phyloP scores from a whole-genome alignment of 2,113 vertebrate genomes.

The Cichladusa arquata region DNA sequence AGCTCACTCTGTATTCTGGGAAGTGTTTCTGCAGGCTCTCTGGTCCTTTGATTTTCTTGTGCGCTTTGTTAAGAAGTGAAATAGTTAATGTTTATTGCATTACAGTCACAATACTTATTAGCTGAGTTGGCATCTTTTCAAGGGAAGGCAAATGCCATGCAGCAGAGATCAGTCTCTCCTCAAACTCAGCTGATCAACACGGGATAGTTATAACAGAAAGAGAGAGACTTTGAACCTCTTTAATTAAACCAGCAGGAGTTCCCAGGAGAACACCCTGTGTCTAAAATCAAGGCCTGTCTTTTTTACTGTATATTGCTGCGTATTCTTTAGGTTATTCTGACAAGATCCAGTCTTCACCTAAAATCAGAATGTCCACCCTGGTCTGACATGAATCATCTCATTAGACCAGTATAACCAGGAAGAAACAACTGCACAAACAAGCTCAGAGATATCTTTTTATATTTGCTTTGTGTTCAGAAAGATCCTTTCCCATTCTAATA shows the following conservation, averaged over 20 bases:
- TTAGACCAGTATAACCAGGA: background rate
- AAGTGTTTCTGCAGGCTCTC: background rate
- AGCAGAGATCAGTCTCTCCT: background rate
- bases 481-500: background rate
- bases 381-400: background rate
- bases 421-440: background rate
- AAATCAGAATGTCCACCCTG: background rate
- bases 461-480: background rate
- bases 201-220: background rate
- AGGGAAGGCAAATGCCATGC: background rate
- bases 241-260: conserved; percentile 22
- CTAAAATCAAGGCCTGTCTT: background rate
- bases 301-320: background rate
- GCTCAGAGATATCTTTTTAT: background rate
- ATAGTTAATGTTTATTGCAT: background rate
- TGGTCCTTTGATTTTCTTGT: background rate
- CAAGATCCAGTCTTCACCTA: background rate
- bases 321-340: background rate
- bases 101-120: background rate
- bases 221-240: background rate
- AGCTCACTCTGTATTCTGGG: background rate
- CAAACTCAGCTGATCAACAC: background rate
- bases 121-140: background rate
- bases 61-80: background rate
- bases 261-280: background rate